Conservation (phyloP, 2,888 invertebrate species). For the Xanthorhoe spadicearia region DNA sequence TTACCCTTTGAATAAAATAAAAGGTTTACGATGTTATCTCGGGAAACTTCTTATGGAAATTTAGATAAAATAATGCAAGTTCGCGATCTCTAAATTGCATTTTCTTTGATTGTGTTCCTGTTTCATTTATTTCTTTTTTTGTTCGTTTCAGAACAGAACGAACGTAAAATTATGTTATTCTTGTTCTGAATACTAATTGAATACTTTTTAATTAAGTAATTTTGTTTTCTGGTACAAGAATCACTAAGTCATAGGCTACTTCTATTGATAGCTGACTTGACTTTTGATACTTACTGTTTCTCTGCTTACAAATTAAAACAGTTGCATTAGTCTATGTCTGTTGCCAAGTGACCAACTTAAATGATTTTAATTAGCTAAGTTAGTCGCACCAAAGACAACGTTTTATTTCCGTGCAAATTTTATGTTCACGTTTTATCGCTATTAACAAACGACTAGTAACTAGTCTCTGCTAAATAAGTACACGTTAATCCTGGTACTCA, state of each 20-base stretch:
- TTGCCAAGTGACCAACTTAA: not conserved
- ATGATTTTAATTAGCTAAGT: not conserved
- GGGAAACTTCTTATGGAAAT: constrained; percentile 3
- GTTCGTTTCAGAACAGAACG: constrained; percentile 18
- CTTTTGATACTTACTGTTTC: not conserved
- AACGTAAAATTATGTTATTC: constrained; percentile 6
- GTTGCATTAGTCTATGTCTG: not conserved
- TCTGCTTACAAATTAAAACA: not conserved
- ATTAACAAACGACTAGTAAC: too few species aligned
- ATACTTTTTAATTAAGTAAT: not conserved
- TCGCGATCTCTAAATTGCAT: constrained; percentile 1
- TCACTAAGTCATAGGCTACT: not conserved
- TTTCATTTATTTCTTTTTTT: constrained; percentile 15
- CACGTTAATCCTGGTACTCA: too few species aligned
- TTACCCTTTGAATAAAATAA: not conserved
- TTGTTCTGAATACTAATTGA: constrained; percentile 21
- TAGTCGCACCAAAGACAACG: not conserved
- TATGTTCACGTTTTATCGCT: not conserved
- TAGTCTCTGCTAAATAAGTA: too few species aligned
- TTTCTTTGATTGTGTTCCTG: constrained; percentile 11
- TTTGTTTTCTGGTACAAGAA: not conserved
- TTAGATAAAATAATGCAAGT: constrained; percentile 8
- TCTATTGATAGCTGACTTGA: not conserved
- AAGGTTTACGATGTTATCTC: not conserved
- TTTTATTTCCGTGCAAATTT: not conserved